phyloP scores from a whole-genome alignment of 2,113 vertebrate genomes.

The Ellobius talpinus region DNA sequence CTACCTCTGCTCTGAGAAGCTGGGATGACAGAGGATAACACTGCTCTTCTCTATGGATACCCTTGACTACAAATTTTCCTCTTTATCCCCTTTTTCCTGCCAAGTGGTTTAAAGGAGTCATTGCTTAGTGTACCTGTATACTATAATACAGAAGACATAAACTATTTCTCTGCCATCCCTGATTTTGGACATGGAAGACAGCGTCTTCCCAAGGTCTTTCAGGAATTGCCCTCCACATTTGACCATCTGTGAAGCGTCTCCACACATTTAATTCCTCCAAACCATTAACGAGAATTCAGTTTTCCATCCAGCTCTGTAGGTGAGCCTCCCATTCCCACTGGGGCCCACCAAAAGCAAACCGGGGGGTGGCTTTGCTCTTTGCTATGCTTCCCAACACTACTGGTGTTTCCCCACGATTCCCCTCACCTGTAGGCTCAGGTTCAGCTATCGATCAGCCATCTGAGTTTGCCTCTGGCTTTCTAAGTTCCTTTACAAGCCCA shows the following conservation, averaged over 20 bases:
- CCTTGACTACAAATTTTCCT: background rate
- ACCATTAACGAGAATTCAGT: background rate
- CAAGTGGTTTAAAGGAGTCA: background rate
- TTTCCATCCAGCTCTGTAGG: background rate
- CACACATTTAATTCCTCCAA: background rate
- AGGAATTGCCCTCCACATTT: background rate
- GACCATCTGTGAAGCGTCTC: background rate
- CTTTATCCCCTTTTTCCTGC: background rate
- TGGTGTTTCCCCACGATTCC: background rate
- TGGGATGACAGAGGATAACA: background rate
- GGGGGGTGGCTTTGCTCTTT: background rate
- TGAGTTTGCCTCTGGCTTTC: background rate
- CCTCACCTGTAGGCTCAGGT: no score
- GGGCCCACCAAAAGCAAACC: background rate
- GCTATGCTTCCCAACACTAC: background rate
- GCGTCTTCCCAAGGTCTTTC: background rate
- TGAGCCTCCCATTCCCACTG: background rate
- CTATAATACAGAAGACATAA: background rate
- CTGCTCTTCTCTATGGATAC: background rate
- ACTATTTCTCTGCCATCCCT: background rate
- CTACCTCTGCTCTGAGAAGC: background rate
- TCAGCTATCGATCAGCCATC: background rate
- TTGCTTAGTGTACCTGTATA: background rate
- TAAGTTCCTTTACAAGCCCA: background rate
- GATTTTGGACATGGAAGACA: conserved; percentile 1